phyloP scores from a whole-genome alignment of 2,797 vertebrate species.

The Macroramphosus scolopax region DNA sequence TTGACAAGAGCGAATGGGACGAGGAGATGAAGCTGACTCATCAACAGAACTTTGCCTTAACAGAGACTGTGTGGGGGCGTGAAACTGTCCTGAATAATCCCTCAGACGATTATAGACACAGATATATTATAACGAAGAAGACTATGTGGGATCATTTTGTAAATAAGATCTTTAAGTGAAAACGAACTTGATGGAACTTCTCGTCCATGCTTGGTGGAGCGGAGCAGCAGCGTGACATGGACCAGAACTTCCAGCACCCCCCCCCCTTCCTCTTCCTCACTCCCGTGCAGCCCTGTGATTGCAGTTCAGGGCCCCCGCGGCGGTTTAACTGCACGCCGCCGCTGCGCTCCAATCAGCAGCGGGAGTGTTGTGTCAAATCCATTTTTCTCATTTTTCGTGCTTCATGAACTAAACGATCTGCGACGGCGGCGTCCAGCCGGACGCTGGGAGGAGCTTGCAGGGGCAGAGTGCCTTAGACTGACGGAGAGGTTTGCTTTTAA shows the following conservation, averaged over 20 bases:
- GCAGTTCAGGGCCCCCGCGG: constrained; percentile 24
- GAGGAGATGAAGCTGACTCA: constrained; percentile 76
- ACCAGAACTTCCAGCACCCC: constrained; percentile 19
- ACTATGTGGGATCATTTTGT: constrained; percentile 85
- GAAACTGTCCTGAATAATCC: constrained; percentile 83
- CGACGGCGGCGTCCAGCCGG: too few species aligned
- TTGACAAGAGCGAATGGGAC: constrained; percentile 72
- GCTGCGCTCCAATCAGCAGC: constrained; percentile 25
- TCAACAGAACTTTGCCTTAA: constrained; percentile 97
- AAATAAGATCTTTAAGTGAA: constrained; percentile 87
- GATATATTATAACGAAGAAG: constrained; percentile 72
- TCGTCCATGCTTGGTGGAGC: constrained; percentile 17
- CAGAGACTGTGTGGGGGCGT: constrained; percentile 89
- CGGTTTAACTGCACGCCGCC: constrained; percentile 9
- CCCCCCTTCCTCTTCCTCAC: constrained; percentile 1
- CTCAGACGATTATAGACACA: constrained; percentile 68
- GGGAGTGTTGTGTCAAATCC: constrained; percentile 18
- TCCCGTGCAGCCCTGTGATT: constrained; percentile 32
- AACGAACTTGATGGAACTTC: constrained; percentile 77
- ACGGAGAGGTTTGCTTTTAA: constrained; percentile 49
- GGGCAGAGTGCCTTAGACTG: constrained; percentile 82
- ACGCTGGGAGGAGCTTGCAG: too few species aligned
- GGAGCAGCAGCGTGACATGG: constrained; percentile 10
- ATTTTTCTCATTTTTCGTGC: constrained; percentile 49
- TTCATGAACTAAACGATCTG: constrained; percentile 44